Conservation (phyloP, 1,140 invertebrate genomes). For the Parasteatoda tepidariorum region DNA sequence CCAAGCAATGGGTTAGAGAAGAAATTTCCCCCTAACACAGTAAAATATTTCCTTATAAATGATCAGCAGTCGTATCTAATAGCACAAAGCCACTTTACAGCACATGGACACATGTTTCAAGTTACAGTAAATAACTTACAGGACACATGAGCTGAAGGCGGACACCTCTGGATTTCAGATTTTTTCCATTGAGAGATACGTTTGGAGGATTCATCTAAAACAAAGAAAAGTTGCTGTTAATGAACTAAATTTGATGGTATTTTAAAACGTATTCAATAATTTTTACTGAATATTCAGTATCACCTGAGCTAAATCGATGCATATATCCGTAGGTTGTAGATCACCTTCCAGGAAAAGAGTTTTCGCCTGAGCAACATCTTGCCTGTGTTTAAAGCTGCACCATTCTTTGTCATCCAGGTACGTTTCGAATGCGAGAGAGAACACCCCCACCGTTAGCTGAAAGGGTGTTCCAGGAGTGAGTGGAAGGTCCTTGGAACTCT, state of each 20-base stretch:
- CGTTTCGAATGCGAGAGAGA: slow-evolving; percentile 77
- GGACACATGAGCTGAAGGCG: slow-evolving; percentile 36
- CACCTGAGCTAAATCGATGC: slow-evolving; percentile 46
- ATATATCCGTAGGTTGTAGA: slow-evolving; percentile 70
- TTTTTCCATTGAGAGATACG: slow-evolving; percentile 22
- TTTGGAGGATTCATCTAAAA: slow-evolving; percentile 21
- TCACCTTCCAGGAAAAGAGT: slow-evolving; percentile 80
- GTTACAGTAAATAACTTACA: too few species aligned
- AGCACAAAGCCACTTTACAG: too few species aligned
- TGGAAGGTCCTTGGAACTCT: slow-evolving; percentile 65
- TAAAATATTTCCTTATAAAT: too few species aligned
- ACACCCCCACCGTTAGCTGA: slow-evolving; percentile 79
- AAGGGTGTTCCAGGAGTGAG: slow-evolving; percentile 77
- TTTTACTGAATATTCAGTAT: background rate
- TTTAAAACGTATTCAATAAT: background rate
- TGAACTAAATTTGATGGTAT: background rate
- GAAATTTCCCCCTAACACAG: too few species aligned
- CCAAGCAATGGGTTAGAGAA: too few species aligned
- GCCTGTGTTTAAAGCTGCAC: slow-evolving; percentile 78
- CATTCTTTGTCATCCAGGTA: slow-evolving; percentile 82
- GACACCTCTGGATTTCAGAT: slow-evolving; percentile 25
- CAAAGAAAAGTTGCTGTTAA: background rate
- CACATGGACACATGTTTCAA: too few species aligned
- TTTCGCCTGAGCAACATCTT: slow-evolving; percentile 75
- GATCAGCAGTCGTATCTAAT: too few species aligned